Percentiles rank a stretch among this genome's conserved stretches.
phyloP scores from a whole-genome alignment of 2,888 invertebrate species.

The Dasypolia templi region DNA sequence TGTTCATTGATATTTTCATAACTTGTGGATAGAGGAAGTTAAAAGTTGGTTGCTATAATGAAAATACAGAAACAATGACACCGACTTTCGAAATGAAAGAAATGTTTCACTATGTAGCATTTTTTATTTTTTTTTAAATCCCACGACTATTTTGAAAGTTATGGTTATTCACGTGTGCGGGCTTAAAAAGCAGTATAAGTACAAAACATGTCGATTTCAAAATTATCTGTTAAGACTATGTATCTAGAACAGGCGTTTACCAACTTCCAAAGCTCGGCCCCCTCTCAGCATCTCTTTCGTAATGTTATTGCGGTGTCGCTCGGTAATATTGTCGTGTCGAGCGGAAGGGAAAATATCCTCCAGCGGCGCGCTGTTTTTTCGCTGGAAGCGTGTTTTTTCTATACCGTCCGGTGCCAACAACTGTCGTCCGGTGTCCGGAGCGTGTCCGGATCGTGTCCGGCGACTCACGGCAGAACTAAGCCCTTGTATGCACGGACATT shows the following conservation, averaged over 20 bases:
- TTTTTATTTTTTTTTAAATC: too few relatives aligned
- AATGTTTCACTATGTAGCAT: too few relatives aligned
- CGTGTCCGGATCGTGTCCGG: slow-evolving; percentile 8
- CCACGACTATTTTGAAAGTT: too few relatives aligned
- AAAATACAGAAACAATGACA: too few relatives aligned
- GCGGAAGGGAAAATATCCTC: slow-evolving; percentile 60
- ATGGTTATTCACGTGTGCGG: neutral
- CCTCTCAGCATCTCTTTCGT: neutral
- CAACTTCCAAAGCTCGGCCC: neutral
- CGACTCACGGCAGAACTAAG: neutral
- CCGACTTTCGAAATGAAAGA: too few relatives aligned
- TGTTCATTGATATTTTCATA: too few relatives aligned
- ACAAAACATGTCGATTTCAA: neutral
- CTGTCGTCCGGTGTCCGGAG: slow-evolving; percentile 22
- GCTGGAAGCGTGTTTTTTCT: slow-evolving; percentile 51
- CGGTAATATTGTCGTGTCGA: slow-evolving; percentile 44
- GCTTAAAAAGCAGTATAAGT: neutral
- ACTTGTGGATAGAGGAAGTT: too few relatives aligned
- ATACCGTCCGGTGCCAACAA: slow-evolving; percentile 31
- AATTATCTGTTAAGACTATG: neutral
- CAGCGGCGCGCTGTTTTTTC: slow-evolving; percentile 53
- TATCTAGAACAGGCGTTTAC: neutral
- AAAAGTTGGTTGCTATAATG: too few relatives aligned
- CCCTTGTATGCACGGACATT: neutral
- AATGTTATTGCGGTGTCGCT: neutral